phyloP scores from a whole-genome alignment of 2,113 vertebrate genomes.

The Gnathonemus echidnorhynchus region DNA sequence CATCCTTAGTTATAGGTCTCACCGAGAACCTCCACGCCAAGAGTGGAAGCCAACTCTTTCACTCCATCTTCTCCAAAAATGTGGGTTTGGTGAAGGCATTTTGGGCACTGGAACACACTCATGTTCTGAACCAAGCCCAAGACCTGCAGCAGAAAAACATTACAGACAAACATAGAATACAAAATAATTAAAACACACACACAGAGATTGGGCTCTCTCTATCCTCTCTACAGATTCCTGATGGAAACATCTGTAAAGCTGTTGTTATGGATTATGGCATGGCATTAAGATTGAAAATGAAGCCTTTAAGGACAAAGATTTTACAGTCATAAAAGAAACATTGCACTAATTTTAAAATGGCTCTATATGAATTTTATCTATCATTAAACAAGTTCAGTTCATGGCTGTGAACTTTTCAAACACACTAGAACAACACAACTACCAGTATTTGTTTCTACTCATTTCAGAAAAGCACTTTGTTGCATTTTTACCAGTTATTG shows the following conservation, averaged over 20 bases:
- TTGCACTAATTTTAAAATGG: neutral
- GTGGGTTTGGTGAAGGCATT: constrained; percentile 83
- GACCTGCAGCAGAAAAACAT: constrained; percentile 62
- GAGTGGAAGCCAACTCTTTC: constrained; percentile 65
- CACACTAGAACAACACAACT: neutral
- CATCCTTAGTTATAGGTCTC: constrained; percentile 30
- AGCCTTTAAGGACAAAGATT: neutral
- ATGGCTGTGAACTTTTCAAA: neutral
- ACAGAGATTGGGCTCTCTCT: neutral
- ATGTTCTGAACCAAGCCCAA: constrained; percentile 94
- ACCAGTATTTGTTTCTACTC: neutral
- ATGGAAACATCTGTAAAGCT: neutral
- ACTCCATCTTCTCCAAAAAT: constrained; percentile 89
- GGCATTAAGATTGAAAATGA: neutral
- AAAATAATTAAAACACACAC: neutral
- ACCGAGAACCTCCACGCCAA: constrained; percentile 80
- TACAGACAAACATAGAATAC: neutral
- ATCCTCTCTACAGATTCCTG: neutral
- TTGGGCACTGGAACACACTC: constrained; percentile 94
- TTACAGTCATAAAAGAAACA: neutral
- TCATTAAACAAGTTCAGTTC: neutral
- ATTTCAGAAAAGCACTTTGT: neutral
- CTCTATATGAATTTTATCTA: too few relatives aligned
- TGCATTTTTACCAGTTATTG: neutral
- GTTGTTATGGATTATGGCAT: neutral